Evolutionary conservation across 2,888 invertebrate species (phyloP).

Genomic region (Chelonus formosanus): DNA sequence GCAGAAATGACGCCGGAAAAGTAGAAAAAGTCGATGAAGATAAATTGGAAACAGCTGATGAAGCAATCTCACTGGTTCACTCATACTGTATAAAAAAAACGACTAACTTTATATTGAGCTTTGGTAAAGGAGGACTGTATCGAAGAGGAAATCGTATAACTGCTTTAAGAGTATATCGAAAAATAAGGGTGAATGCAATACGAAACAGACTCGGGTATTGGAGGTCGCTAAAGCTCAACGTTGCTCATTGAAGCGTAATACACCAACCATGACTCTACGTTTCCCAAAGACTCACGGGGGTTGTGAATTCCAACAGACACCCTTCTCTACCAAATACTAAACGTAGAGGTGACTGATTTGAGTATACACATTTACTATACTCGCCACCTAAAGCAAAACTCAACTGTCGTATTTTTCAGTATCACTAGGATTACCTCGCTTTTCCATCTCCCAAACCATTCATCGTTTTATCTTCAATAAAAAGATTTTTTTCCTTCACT

Average conservation of each 20-base stretch:
- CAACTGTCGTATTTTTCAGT: slow-evolving; percentile 29
- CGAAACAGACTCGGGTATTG: slow-evolving; percentile 18
- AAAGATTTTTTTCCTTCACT: slow-evolving; percentile 7
- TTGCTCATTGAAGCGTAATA: slow-evolving; percentile 25
- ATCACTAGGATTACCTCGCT: slow-evolving; percentile 29
- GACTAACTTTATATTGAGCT: slow-evolving; percentile 8
- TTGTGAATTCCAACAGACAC: slow-evolving; percentile 31
- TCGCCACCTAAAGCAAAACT: slow-evolving; percentile 11
- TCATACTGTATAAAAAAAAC: slow-evolving; percentile 21
- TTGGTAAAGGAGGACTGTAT: slow-evolving; percentile 9
- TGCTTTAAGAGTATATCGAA: slow-evolving; percentile 15
- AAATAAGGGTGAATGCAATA: slow-evolving; percentile 14
- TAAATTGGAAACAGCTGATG: slow-evolving; percentile 33
- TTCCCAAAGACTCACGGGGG: slow-evolving; percentile 26
- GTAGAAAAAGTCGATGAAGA: slow-evolving; percentile 10
- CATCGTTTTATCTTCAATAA: slow-evolving; percentile 15
- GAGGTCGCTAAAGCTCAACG: slow-evolving; percentile 26
- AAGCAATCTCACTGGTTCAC: slow-evolving; percentile 26
- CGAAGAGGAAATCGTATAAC: slow-evolving; percentile 21
- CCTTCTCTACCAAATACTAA: slow-evolving; percentile 17
- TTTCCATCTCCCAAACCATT: slow-evolving; percentile 9
- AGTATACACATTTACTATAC: slow-evolving; percentile 15
- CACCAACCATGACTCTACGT: slow-evolving; percentile 29
- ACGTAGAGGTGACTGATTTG: slow-evolving; percentile 31
- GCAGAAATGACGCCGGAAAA: not conserved